Conservation (phyloP, 2,113 vertebrate genomes). For the Lethenteron reissneri region DNA sequence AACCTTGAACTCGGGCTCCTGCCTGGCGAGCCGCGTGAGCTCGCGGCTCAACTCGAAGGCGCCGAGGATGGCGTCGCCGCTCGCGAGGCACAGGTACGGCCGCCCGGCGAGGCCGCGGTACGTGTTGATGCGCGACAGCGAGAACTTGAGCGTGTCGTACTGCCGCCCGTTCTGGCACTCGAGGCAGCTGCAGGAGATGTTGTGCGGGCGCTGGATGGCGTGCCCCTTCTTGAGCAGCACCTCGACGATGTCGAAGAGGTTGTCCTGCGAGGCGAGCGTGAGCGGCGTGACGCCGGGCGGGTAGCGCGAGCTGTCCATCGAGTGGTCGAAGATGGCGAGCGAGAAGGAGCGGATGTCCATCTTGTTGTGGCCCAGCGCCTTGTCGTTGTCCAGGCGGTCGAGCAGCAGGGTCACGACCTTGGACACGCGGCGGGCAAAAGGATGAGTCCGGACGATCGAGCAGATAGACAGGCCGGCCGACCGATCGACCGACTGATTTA, state of each 20-base stretch:
- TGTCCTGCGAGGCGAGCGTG: conserved; percentile 63
- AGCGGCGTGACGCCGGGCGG: conserved; percentile 60
- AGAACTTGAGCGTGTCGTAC: conserved; percentile 66
- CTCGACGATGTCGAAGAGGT: conserved; percentile 54
- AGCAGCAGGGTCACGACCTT: conserved; percentile 36
- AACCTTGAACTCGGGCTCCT: conserved; percentile 75
- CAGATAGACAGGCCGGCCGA: no score
- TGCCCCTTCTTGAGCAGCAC: conserved; percentile 58
- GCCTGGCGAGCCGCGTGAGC: conserved; percentile 42
- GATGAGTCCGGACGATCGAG: no score
- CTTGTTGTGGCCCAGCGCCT: conserved; percentile 33
- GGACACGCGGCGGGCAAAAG: no score
- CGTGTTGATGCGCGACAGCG: conserved; percentile 64
- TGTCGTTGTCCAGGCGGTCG: conserved; percentile 50
- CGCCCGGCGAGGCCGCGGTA: conserved; percentile 58
- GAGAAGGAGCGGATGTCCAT: conserved; percentile 66
- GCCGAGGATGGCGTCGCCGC: conserved; percentile 47
- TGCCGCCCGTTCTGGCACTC: conserved; percentile 53
- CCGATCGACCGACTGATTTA: no score
- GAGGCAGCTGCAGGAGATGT: conserved; percentile 52
- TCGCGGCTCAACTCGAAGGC: conserved; percentile 55
- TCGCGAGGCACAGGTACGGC: conserved; percentile 48
- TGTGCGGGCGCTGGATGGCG: conserved; percentile 42
- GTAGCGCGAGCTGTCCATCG: conserved; percentile 58
- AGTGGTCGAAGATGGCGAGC: conserved; percentile 54